Conservation (phyloP, 2,797 vertebrate genomes). For the Rhadinocentrus ornatus region DNA sequence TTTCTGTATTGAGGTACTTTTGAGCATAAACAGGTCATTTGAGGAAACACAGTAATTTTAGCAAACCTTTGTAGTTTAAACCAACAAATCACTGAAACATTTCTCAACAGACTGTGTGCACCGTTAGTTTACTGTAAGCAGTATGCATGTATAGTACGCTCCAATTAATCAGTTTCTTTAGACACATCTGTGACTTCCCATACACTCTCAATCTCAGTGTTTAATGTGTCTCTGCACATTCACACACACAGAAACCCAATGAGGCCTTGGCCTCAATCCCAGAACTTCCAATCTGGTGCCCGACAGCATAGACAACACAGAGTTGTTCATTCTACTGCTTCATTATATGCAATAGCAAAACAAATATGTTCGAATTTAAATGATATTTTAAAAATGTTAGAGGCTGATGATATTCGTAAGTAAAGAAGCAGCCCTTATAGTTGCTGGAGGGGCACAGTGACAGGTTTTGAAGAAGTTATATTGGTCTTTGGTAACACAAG, state of each 20-base stretch:
- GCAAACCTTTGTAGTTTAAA: background rate
- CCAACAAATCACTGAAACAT: background rate
- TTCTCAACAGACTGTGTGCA: background rate
- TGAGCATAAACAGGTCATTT: background rate
- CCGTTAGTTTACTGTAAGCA: constrained; percentile 18
- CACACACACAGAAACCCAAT: constrained; percentile 21
- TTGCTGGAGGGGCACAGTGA: background rate
- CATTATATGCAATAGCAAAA: background rate
- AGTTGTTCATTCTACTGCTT: constrained; percentile 27
- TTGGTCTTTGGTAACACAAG: background rate
- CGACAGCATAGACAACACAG: constrained; percentile 33
- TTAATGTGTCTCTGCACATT: constrained; percentile 7
- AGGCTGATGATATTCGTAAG: background rate
- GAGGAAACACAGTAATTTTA: background rate
- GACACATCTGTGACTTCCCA: constrained; percentile 62
- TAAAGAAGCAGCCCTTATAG: background rate
- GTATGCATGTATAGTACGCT: constrained; percentile 31
- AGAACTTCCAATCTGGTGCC: constrained; percentile 57
- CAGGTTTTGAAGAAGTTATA: background rate
- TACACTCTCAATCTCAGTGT: constrained; percentile 21
- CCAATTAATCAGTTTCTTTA: constrained; percentile 52
- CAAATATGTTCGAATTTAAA: background rate
- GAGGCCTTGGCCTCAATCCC: constrained; percentile 57
- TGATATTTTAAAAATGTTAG: background rate
- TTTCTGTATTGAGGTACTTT: constrained; percentile 2